A percentile compares a stretch with the other conserved stretches of the same genome.
Conservation (phyloP, 1,140 invertebrate genomes). For the Pogonomyrmex californicus region DNA sequence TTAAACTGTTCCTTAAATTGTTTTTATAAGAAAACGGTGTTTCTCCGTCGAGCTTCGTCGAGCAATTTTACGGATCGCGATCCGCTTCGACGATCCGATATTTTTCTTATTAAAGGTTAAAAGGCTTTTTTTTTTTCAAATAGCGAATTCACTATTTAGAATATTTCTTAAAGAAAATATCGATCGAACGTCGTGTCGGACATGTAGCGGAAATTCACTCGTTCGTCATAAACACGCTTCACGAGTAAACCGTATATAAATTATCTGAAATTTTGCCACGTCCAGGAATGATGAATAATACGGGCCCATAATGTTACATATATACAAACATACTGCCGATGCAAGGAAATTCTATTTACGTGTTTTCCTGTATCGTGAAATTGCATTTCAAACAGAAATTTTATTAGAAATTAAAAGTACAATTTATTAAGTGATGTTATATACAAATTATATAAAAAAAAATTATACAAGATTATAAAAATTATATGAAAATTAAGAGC, state of each 20-base stretch:
- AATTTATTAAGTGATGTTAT: background rate
- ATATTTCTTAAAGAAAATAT: conserved; percentile 32
- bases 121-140: background rate
- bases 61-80: background rate
- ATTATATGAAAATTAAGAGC: background rate
- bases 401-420: background rate
- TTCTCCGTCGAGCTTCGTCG: background rate
- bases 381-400: conserved; percentile 45
- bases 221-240: conserved; percentile 52
- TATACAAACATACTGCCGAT: conserved; percentile 20
- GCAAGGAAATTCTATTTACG: conserved; percentile 38
- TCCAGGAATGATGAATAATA: conserved; percentile 55
- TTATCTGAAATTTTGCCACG: conserved; percentile 50
- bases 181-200: conserved; percentile 20
- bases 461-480: background rate
- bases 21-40: background rate
- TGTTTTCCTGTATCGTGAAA: conserved; percentile 25
- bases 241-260: conserved; percentile 47
- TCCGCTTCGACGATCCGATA: background rate
- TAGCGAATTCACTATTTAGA: background rate
- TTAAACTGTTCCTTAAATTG: conserved; percentile 29
- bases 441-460: background rate
- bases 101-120: background rate
- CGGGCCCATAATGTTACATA: conserved; percentile 38
- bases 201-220: conserved; percentile 54